Conservation (phyloP, 2,888 invertebrate genomes). For the Mythimna albipuncta region DNA sequence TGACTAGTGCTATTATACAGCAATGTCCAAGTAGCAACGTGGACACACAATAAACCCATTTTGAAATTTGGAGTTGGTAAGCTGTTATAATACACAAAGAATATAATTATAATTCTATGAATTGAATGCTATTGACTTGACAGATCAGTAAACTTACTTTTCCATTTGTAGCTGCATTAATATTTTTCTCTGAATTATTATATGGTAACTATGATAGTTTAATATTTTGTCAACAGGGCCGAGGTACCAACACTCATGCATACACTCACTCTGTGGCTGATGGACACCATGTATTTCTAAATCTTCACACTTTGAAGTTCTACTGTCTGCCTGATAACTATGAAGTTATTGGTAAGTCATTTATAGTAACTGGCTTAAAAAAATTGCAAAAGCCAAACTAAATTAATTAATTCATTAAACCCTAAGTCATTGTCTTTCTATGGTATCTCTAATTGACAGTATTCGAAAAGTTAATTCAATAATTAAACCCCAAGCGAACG, state of each 20-base stretch:
- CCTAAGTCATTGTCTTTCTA: no score
- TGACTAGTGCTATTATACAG: no score
- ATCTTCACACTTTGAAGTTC: conserved; percentile 98
- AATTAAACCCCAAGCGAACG: no score
- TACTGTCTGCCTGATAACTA: conserved; percentile 99
- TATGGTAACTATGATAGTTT: background rate
- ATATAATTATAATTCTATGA: no score
- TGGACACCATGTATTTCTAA: conserved; percentile 99
- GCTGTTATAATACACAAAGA: no score
- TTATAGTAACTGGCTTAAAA: background rate
- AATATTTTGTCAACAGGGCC: conserved; percentile 91
- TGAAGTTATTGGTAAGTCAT: conserved; percentile 97
- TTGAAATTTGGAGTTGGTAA: no score
- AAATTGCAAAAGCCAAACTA: background rate
- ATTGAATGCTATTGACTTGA: background rate
- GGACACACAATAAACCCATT: no score
- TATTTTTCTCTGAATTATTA: background rate
- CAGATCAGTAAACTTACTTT: background rate
- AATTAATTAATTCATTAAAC: no score
- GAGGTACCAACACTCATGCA: conserved; percentile 99
- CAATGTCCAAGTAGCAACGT: no score
- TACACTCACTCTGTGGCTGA: conserved; percentile 99
- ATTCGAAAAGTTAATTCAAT: no score
- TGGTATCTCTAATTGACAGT: no score
- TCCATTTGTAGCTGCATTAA: background rate